Percentiles rank a stretch among this genome's conserved stretches.
Evolutionary conservation across 2,888 invertebrate species (phyloP).

Genomic region (Erebia ligea): DNA sequence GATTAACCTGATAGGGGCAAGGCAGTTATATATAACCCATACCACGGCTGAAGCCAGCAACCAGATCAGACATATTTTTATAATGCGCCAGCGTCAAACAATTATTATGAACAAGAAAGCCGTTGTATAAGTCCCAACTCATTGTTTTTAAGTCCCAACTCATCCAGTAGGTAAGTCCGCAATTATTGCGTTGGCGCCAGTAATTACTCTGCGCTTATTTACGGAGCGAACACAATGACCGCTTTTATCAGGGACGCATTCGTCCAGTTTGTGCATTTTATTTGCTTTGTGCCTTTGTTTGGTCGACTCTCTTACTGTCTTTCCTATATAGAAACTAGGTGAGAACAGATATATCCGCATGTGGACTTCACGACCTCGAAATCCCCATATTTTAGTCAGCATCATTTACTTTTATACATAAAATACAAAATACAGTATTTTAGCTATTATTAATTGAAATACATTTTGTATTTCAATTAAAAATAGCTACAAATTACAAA

Average conservation of each 20-base stretch:
- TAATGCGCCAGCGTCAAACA: not conserved
- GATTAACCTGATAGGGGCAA: not conserved
- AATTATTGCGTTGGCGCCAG: constrained; percentile 27
- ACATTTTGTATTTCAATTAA: too few relatives aligned
- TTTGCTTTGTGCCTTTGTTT: constrained; percentile 14
- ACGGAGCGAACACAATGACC: constrained; percentile 11
- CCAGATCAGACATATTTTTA: too few relatives aligned
- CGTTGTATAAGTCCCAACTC: constrained; percentile 24
- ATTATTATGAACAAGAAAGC: constrained; percentile 19
- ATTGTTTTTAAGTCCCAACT: constrained; percentile 23
- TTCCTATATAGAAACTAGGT: too few relatives aligned
- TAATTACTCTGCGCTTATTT: constrained; percentile 26
- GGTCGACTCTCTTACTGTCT: not conserved
- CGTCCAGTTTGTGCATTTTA: constrained; percentile 18
- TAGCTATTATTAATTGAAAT: too few relatives aligned
- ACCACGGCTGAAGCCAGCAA: too few relatives aligned
- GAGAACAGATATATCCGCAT: too few relatives aligned
- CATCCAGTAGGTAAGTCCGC: constrained; percentile 24
- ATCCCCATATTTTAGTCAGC: too few relatives aligned
- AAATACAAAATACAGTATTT: too few relatives aligned
- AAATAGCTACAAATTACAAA: too few relatives aligned
- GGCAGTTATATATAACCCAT: too few relatives aligned
- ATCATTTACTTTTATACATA: too few relatives aligned
- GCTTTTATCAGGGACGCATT: constrained; percentile 21
- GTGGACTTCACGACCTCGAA: too few relatives aligned